Conservation (phyloP, 2,888 invertebrate genomes). For the Adela reaumurella region DNA sequence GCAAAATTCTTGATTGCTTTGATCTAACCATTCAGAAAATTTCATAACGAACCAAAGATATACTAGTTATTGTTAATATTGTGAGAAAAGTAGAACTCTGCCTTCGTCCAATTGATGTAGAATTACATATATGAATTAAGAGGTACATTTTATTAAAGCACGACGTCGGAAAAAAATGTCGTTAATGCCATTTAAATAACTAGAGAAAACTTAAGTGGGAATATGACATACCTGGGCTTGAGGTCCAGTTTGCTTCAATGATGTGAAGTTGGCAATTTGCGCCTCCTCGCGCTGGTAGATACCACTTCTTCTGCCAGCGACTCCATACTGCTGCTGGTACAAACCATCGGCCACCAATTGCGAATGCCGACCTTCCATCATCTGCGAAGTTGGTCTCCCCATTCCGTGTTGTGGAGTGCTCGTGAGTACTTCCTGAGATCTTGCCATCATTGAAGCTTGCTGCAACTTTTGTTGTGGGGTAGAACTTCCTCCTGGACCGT, state of each 20-base stretch:
- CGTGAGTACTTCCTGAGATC: conserved; percentile 57
- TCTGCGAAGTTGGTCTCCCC: conserved; percentile 22
- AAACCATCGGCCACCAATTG: conserved; percentile 40
- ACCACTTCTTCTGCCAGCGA: conserved; percentile 40
- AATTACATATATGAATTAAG: too few species aligned
- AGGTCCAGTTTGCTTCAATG: conserved; percentile 30
- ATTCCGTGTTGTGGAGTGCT: conserved; percentile 29
- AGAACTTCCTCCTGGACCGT: conserved; percentile 12
- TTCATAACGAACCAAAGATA: too few species aligned
- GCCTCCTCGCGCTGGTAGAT: conserved; percentile 43
- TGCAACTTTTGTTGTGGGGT: conserved; percentile 10
- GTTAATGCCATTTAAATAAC: too few species aligned
- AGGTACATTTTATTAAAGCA: too few species aligned
- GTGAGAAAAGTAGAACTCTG: too few species aligned
- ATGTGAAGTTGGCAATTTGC: conserved; percentile 44
- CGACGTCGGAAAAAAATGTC: too few species aligned
- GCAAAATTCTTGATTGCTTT: too few species aligned
- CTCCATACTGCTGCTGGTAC: conserved; percentile 44
- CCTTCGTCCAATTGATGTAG: too few species aligned
- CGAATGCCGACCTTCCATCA: conserved; percentile 6
- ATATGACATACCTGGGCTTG: conserved; percentile 28
- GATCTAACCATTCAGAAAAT: too few species aligned
- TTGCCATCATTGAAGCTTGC: conserved; percentile 17
- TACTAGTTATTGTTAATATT: too few species aligned
- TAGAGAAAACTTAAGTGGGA: too few species aligned